Conservation (phyloP, 2,113 vertebrate species). For the Peromyscus leucopus region DNA sequence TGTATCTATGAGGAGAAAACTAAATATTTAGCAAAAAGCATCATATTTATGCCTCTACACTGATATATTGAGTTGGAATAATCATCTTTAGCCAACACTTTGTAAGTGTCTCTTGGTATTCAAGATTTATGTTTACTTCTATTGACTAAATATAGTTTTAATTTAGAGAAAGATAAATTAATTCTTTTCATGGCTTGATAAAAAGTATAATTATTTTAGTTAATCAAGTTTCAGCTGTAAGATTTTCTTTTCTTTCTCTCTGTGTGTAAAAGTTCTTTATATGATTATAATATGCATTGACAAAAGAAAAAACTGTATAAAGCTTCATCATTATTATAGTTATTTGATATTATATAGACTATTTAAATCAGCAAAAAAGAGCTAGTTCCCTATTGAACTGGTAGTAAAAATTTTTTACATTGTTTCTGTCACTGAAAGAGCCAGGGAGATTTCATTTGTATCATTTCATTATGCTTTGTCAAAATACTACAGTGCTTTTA, state of each 20-base stretch:
- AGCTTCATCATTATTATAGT: not conserved
- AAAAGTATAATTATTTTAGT: conserved; percentile 37
- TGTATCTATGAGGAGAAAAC: not conserved
- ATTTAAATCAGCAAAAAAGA: not conserved
- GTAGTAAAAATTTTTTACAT: not conserved
- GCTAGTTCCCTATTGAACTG: not conserved
- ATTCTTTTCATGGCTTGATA: not conserved
- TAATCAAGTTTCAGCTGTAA: not conserved
- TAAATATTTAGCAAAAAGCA: not conserved
- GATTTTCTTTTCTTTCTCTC: not conserved
- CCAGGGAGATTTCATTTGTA: not conserved
- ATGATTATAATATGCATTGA: not conserved
- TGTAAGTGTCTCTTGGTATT: not conserved
- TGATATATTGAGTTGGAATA: not conserved
- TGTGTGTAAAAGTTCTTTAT: not conserved
- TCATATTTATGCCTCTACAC: not conserved
- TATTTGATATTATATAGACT: not conserved
- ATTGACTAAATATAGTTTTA: not conserved
- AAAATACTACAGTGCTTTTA: conserved; percentile 73
- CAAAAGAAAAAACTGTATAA: not conserved
- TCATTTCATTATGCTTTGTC: conserved; percentile 10
- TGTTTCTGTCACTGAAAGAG: not conserved
- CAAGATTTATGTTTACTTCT: not conserved
- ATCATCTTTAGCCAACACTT: not conserved
- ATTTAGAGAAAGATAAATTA: not conserved